Conservation (phyloP, 2,888 invertebrate species). For the Macrosiphum euphorbiae region DNA sequence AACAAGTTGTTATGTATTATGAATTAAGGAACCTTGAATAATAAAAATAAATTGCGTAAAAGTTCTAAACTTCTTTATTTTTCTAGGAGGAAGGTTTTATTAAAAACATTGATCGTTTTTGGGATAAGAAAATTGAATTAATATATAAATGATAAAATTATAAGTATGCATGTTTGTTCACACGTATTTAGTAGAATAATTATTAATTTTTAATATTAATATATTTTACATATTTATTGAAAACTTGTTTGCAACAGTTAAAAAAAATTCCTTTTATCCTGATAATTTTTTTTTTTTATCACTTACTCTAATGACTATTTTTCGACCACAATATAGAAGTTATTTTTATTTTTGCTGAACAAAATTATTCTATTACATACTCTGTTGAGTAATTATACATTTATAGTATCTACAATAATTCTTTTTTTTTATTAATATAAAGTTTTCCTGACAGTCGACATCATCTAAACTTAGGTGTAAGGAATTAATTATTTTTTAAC, state of each 20-base stretch:
- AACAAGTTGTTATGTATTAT: neutral
- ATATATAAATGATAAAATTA: neutral
- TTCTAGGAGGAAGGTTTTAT: neutral
- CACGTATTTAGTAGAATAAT: neutral
- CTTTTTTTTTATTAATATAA: too few relatives aligned
- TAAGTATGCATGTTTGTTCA: neutral
- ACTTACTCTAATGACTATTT: neutral
- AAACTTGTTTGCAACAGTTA: neutral
- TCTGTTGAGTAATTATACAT: neutral
- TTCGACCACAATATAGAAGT: neutral
- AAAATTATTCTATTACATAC: neutral
- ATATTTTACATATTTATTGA: neutral
- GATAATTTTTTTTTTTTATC: neutral
- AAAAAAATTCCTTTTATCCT: neutral
- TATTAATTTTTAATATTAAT: neutral
- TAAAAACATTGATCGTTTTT: neutral
- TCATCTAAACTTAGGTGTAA: too few relatives aligned
- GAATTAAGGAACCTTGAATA: neutral
- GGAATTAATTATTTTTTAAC: too few relatives aligned
- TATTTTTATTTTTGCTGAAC: neutral
- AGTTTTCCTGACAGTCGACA: too few relatives aligned
- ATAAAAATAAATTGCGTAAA: neutral
- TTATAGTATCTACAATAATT: neutral
- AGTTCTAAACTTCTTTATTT: neutral
- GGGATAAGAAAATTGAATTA: neutral